phyloP scores from a whole-genome alignment of 2,113 vertebrate genomes.

The Suncus etruscus region DNA sequence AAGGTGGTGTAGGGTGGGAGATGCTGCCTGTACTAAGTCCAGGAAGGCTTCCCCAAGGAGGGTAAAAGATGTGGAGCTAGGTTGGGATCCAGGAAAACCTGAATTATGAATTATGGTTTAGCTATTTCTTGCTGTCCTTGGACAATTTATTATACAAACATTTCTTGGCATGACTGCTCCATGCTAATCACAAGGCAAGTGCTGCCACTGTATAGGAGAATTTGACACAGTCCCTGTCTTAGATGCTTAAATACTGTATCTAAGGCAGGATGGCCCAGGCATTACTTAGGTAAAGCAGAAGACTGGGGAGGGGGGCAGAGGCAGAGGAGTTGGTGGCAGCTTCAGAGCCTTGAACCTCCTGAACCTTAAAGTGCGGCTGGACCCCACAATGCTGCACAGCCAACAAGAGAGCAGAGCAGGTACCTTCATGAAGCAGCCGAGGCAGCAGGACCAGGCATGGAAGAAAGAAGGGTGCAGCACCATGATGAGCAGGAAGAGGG shows the following conservation, averaged over 20 bases:
- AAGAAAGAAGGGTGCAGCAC: not conserved
- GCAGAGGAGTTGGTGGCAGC: not conserved
- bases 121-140: slow-evolving; percentile 54
- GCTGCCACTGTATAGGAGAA: not conserved
- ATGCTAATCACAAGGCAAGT: not conserved
- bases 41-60: slow-evolving; percentile 66
- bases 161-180: slow-evolving; percentile 1
- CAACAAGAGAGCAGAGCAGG: no score
- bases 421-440: no score
- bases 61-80: slow-evolving; percentile 3
- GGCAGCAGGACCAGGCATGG: not conserved
- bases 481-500: not conserved
- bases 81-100: slow-evolving; percentile 52
- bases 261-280: not conserved
- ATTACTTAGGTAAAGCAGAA: not conserved
- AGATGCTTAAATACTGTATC: not conserved
- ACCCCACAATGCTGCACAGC: not conserved
- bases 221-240: not conserved
- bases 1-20: not conserved
- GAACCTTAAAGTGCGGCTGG: not conserved
- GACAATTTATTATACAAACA: slow-evolving; percentile 42
- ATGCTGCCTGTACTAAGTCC: slow-evolving; percentile 11
- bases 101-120: slow-evolving; percentile 52
- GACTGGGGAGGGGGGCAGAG: no score
- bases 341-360: not conserved